These are phyloP conservation scores for Sciurus carolinensis DNA, from an alignment of 2,797 vertebrate species.

Conservation along the genomic window DNA sequence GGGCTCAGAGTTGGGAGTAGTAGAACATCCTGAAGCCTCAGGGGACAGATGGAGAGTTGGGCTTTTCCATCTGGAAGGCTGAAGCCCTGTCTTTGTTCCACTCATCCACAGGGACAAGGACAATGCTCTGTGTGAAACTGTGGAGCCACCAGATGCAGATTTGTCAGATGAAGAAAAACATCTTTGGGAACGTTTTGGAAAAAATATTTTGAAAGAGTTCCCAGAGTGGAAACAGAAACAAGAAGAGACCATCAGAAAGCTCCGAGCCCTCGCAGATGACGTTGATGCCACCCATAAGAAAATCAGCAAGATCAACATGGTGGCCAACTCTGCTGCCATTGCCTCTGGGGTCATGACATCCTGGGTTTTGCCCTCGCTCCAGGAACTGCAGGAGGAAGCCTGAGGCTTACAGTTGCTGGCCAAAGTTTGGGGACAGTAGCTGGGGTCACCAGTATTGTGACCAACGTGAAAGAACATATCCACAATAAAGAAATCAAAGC, in stretches of 20 bases:
- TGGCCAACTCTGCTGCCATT: neutral
- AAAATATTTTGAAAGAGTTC: slow-evolving; percentile 67
- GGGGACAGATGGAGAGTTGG: neutral
- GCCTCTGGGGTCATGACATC: neutral
- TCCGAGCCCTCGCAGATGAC: neutral
- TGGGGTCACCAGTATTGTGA: neutral
- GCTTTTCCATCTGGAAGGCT: neutral
- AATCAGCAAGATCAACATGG: neutral
- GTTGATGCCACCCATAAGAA: neutral
- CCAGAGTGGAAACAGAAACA: neutral
- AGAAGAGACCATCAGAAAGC: neutral
- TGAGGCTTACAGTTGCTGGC: neutral
- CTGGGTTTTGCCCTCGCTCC: slow-evolving; percentile 70
- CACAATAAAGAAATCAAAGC: neutral
- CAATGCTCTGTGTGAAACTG: accelerated
- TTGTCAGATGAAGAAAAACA: neutral
- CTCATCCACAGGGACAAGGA: neutral
- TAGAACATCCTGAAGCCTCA: neutral
- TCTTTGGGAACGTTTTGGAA: slow-evolving; percentile 12
- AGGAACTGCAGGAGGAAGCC: slow-evolving; percentile 59
- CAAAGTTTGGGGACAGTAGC: neutral
- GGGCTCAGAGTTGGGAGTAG: neutral
- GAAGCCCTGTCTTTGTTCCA: neutral
- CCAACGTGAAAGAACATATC: accelerated
- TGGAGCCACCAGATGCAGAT: accelerated